phyloP scores from a whole-genome alignment of 2,797 vertebrate species.

The Poecilia gillii region DNA sequence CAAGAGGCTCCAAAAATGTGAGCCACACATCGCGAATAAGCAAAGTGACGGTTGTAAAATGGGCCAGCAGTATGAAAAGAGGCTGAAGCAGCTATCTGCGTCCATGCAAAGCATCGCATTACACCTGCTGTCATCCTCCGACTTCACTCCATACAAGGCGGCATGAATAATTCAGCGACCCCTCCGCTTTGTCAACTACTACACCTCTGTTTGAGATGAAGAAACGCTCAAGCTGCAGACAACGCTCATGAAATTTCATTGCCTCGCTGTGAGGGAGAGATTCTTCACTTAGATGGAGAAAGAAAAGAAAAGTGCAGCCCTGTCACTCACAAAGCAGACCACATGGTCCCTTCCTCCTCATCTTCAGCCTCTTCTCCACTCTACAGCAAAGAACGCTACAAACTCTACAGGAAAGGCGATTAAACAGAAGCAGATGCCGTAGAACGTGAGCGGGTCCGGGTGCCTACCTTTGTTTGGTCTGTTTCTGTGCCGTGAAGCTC shows the following conservation, averaged over 20 bases:
- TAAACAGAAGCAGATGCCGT: background rate
- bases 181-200: slow-evolving; percentile 58
- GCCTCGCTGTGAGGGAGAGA: background rate
- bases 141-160: slow-evolving; percentile 61
- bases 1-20: slow-evolving; percentile 1
- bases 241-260: slow-evolving; percentile 33
- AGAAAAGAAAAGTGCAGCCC: background rate
- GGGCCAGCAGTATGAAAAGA: slow-evolving; percentile 30
- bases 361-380: slow-evolving; percentile 28
- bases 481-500: slow-evolving; percentile 39
- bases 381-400: slow-evolving; percentile 4
- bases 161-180: slow-evolving; percentile 71
- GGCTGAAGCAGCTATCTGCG: slow-evolving; percentile 41
- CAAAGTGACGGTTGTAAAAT: slow-evolving; percentile 49
- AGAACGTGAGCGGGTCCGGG: background rate
- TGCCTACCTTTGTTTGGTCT: slow-evolving; percentile 62
- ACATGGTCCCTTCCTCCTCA: slow-evolving; percentile 59
- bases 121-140: slow-evolving; percentile 63
- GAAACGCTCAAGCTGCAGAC: slow-evolving; percentile 23
- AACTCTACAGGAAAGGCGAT: background rate
- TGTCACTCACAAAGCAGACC: slow-evolving; percentile 52
- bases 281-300: background rate
- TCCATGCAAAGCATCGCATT: slow-evolving; percentile 69
- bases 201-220: slow-evolving; percentile 47
- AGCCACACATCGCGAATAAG: slow-evolving; percentile 17